Conservation (phyloP, 2,113 vertebrate species). For the Colossoma macropomum region DNA sequence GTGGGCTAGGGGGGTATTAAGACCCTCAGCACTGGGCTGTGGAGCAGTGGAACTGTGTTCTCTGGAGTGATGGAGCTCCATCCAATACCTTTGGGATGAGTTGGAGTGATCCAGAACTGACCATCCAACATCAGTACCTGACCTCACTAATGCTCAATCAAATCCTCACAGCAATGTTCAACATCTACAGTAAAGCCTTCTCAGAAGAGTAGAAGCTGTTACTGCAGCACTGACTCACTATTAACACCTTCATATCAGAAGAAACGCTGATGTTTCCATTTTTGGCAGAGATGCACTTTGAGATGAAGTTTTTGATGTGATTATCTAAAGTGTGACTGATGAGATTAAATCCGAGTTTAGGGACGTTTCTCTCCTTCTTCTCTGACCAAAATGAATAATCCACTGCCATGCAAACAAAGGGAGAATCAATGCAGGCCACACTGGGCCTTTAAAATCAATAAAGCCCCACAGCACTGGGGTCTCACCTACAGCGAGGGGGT, state of each 20-base stretch:
- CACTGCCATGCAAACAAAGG: neutral
- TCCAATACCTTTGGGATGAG: no score
- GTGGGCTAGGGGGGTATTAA: no score
- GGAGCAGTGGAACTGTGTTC: no score
- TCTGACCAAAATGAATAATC: neutral
- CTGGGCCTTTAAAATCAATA: neutral
- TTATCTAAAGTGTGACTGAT: neutral
- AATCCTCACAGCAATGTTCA: neutral
- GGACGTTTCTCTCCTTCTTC: neutral
- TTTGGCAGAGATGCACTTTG: neutral
- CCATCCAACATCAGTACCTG: no score
- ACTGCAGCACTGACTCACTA: no score
- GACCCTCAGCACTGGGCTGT: no score
- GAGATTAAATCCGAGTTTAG: neutral
- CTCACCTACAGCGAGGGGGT: no score
- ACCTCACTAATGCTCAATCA: no score
- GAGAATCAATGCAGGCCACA: neutral
- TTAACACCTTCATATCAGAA: neutral
- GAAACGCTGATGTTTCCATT: neutral
- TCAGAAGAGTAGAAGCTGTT: neutral
- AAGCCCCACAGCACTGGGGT: neutral
- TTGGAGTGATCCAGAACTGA: no score
- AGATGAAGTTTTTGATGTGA: neutral
- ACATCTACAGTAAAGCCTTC: neutral
- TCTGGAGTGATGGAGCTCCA: no score